Evolutionary conservation across 1,140 invertebrate species (phyloP).

Genomic region (Palaemon carinicauda): DNA sequence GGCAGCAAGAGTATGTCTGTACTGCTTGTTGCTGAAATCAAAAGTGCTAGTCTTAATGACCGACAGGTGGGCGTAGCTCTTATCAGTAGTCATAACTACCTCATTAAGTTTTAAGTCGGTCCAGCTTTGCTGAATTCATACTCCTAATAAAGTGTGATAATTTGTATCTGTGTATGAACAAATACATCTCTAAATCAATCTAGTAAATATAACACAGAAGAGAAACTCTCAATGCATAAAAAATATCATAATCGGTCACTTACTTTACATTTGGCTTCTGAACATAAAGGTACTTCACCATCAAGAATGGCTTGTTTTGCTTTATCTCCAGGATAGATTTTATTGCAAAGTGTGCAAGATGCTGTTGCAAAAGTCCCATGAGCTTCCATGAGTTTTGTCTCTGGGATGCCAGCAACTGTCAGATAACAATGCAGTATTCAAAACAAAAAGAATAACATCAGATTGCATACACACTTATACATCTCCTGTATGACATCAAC

Average conservation of each 20-base stretch:
- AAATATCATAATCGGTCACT: background rate
- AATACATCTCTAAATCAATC: background rate
- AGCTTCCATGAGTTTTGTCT: conserved; percentile 89
- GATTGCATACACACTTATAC: background rate
- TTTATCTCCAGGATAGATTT: conserved; percentile 70
- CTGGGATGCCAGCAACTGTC: conserved; percentile 82
- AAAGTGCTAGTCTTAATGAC: too few species aligned
- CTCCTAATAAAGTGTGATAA: too few species aligned
- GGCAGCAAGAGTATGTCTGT: too few species aligned
- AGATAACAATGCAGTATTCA: background rate
- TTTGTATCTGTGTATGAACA: too few species aligned
- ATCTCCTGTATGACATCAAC: too few species aligned
- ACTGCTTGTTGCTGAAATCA: too few species aligned
- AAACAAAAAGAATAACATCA: background rate
- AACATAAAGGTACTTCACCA: conserved; percentile 23
- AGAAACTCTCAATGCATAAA: background rate
- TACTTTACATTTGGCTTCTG: conserved; percentile 35
- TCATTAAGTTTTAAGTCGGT: too few species aligned
- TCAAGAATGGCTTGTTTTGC: background rate
- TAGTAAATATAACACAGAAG: background rate
- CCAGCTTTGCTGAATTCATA: too few species aligned
- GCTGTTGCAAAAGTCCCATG: conserved; percentile 92
- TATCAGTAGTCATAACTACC: too few species aligned
- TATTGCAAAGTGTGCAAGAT: conserved; percentile 76
- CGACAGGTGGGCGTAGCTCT: too few species aligned